A percentile compares a stretch with the other conserved stretches of the same genome.
phyloP scores from a whole-genome alignment of 2,888 invertebrate genomes.

The Trissoscelio sp. region DNA sequence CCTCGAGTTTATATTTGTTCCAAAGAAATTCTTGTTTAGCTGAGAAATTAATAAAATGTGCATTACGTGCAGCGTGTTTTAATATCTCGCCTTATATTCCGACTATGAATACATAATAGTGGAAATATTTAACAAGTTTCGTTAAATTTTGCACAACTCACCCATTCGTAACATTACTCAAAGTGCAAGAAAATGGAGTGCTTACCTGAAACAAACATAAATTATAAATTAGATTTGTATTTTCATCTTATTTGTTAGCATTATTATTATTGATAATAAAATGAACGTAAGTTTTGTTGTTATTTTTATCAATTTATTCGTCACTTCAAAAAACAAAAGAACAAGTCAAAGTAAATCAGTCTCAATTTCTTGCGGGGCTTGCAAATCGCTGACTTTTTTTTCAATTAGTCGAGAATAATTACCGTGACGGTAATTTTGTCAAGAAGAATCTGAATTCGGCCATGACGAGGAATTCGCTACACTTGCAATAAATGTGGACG shows the following conservation, averaged over 20 bases:
- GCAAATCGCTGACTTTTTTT: constrained; percentile 1
- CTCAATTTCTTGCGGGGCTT: not conserved
- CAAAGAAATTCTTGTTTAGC: constrained; percentile 29
- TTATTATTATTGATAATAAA: not conserved
- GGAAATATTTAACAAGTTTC: constrained; percentile 4
- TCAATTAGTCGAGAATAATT: constrained; percentile 41
- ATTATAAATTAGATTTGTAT: not conserved
- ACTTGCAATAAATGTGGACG: constrained; percentile 61
- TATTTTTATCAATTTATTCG: not conserved
- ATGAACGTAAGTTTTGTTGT: not conserved
- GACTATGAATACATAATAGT: not conserved
- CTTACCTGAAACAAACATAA: constrained; percentile 46
- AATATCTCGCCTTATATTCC: constrained; percentile 2
- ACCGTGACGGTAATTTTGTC: constrained; percentile 45
- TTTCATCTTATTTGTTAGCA: not conserved
- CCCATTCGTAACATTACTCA: not conserved
- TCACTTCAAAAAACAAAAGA: not conserved
- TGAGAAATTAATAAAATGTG: constrained; percentile 32
- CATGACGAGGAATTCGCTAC: constrained; percentile 53
- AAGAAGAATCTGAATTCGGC: constrained; percentile 53
- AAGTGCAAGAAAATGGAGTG: not conserved
- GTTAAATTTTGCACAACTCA: constrained; percentile 6
- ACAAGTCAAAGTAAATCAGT: constrained; percentile 3
- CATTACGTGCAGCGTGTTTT: constrained; percentile 15
- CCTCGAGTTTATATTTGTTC: constrained; percentile 33